These are phyloP conservation scores for Simalia tracyae DNA, from an alignment of 2,797 vertebrate species.

Conservation along the genomic window DNA sequence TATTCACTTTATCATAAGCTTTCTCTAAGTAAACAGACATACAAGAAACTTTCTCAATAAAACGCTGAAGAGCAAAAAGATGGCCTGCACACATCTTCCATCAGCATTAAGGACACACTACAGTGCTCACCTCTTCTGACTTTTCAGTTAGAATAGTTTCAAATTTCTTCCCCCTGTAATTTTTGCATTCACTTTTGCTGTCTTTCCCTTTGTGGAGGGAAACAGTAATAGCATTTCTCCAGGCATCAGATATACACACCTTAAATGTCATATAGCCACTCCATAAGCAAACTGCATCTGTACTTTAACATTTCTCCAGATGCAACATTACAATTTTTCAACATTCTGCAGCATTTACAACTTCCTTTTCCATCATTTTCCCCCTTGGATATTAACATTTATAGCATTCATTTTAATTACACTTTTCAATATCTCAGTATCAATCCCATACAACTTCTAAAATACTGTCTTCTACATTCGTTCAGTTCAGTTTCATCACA, in stretches of 20 bases:
- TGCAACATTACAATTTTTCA: background rate
- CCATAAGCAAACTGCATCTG: background rate
- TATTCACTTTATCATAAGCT: background rate
- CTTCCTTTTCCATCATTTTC: background rate
- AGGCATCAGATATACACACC: background rate
- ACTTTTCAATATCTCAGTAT: background rate
- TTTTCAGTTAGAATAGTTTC: too few relatives aligned
- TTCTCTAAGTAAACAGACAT: background rate
- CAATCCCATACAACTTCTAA: background rate
- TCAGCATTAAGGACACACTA: too few relatives aligned
- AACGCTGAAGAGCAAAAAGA: background rate
- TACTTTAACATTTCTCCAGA: background rate
- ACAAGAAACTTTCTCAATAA: background rate
- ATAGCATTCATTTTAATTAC: background rate
- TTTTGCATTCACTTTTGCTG: background rate
- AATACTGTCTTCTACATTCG: background rate
- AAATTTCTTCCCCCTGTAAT: background rate
- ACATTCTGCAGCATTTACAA: background rate
- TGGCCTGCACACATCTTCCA: background rate
- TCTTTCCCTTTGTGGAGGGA: background rate
- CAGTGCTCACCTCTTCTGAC: too few relatives aligned
- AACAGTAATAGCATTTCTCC: background rate
- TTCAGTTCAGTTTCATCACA: background rate
- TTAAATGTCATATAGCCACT: background rate
- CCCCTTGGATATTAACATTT: background rate